Percentiles rank a stretch among this genome's conserved stretches.
Conservation (phyloP, 1,140 invertebrate species). For the Bombus fervidus region DNA sequence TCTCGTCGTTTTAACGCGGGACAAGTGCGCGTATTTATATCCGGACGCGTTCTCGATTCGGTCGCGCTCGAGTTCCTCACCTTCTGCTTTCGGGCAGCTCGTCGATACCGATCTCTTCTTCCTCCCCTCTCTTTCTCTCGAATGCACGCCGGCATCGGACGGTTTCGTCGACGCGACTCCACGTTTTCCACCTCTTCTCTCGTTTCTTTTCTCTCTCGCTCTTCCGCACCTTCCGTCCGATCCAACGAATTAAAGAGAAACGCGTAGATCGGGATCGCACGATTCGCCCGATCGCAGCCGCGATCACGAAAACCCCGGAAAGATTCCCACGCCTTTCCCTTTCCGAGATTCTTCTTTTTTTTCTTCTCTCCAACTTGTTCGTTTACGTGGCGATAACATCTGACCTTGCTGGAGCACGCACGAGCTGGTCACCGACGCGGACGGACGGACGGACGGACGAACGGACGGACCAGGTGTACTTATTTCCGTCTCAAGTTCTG, state of each 20-base stretch:
- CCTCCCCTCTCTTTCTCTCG: neutral
- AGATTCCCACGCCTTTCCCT: constrained; percentile 73
- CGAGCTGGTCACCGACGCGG: constrained; percentile 44
- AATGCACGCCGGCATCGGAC: neutral
- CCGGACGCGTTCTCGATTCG: constrained; percentile 29
- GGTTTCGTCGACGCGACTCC: neutral
- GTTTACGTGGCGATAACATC: constrained; percentile 72
- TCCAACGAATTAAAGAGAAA: neutral
- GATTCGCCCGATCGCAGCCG: neutral
- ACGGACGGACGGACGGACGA: constrained; percentile 11
- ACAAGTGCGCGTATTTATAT: constrained; percentile 38
- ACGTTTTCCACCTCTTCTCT: neutral
- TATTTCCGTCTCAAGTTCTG: constrained; percentile 38
- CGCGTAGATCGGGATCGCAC: neutral
- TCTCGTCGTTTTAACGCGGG: constrained; percentile 5
- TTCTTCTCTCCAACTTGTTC: constrained; percentile 52
- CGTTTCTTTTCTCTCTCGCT: too few relatives aligned
- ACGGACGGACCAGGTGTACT: constrained; percentile 53
- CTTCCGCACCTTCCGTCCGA: neutral
- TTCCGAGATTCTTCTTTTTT: constrained; percentile 53
- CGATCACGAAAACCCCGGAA: constrained; percentile 61
- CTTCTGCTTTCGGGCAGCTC: neutral
- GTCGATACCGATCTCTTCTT: neutral
- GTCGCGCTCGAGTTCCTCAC: constrained; percentile 11
- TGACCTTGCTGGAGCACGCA: constrained; percentile 70